Conservation (phyloP, 2,113 vertebrate genomes). For the Ondatra zibethicus region DNA sequence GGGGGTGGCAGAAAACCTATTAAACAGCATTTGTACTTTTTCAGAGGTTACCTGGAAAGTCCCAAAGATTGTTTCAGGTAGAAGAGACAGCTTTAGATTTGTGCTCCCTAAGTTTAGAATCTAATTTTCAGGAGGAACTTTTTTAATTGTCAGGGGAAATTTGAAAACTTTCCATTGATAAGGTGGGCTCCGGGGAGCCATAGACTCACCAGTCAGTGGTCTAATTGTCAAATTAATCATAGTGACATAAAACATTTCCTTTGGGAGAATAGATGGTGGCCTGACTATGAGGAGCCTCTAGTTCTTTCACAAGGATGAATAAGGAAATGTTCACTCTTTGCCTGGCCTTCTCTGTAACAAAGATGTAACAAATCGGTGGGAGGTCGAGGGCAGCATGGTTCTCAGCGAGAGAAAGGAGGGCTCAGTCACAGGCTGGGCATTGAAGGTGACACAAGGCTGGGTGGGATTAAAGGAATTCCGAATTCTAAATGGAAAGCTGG, state of each 20-base stretch:
- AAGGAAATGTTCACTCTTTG: not conserved
- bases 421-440: not conserved
- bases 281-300: not conserved
- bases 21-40: slow-evolving; percentile 7
- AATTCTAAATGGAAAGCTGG: not conserved
- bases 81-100: not conserved
- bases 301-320: not conserved
- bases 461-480: not conserved
- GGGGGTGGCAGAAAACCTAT: not conserved
- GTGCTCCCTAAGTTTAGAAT: not conserved
- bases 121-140: not conserved
- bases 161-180: not conserved
- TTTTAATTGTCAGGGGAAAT: not conserved
- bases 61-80: not conserved
- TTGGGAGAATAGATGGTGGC: not conserved
- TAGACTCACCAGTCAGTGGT: not conserved
- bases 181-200: not conserved
- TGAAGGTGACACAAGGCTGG: not conserved
- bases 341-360: not conserved
- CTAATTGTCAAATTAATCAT: not conserved
- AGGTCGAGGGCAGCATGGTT: not conserved
- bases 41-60: not conserved
- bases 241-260: not conserved
- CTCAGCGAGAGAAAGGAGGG: not conserved
- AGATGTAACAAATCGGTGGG: not conserved